phyloP scores from a whole-genome alignment of 2,888 invertebrate genomes.

The Orgyia antiqua region DNA sequence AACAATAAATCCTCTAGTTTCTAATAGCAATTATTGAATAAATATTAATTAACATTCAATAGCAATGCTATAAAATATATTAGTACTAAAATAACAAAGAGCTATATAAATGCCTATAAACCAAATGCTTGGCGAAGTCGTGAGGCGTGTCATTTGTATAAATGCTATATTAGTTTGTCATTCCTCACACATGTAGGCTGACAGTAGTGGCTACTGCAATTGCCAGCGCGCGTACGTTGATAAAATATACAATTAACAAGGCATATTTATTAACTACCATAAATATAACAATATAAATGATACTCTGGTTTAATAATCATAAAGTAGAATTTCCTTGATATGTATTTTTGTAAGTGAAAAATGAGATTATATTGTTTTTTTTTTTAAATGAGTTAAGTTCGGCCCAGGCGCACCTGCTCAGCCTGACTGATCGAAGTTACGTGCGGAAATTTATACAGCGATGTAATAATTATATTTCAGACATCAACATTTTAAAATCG shows the following conservation, averaged over 20 bases:
- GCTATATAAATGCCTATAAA: too few relatives aligned
- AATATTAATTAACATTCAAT: too few relatives aligned
- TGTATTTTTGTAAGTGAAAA: too few relatives aligned
- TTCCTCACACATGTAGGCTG: conserved; percentile 44
- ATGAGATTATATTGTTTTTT: conserved; percentile 22
- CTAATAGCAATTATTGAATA: too few relatives aligned
- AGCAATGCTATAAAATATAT: too few relatives aligned
- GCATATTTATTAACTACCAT: conserved; percentile 15
- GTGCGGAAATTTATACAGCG: conserved; percentile 38
- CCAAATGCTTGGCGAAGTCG: conserved; percentile 9
- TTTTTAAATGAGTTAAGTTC: conserved; percentile 22
- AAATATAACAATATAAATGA: conserved; percentile 5
- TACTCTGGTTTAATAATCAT: background rate
- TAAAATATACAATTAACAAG: conserved; percentile 31
- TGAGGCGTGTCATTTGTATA: conserved; percentile 18
- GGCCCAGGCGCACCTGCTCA: conserved; percentile 47
- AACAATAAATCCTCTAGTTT: too few relatives aligned
- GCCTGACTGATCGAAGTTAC: conserved; percentile 48
- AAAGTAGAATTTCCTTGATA: conserved; percentile 10
- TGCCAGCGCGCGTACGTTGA: conserved; percentile 36
- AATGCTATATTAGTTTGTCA: conserved; percentile 43
- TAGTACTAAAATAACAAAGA: background rate
- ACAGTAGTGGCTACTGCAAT: conserved; percentile 46
- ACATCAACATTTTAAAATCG: conserved; percentile 19
- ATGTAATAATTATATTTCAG: conserved; percentile 32